These are phyloP conservation scores for Atta colombica DNA, from an alignment of 1,140 invertebrate species.

Conservation along the genomic window DNA sequence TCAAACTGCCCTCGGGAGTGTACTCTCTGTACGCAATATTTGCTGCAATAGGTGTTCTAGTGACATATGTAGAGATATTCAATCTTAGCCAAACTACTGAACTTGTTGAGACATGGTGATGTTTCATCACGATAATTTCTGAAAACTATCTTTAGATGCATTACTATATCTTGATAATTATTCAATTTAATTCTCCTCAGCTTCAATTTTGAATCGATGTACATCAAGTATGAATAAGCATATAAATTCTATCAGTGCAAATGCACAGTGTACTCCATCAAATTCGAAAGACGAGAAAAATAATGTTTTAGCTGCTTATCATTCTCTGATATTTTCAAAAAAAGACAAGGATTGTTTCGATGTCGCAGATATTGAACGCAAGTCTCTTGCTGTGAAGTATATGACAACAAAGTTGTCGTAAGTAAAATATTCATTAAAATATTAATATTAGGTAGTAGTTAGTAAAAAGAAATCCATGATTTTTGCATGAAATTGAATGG, in stretches of 20 bases:
- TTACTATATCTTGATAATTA: background rate
- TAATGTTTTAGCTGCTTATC: conserved; percentile 74
- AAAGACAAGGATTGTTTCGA: conserved; percentile 66
- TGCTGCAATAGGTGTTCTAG: too few relatives aligned
- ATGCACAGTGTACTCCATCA: background rate
- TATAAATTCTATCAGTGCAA: too few relatives aligned
- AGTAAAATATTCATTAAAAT: conserved; percentile 38
- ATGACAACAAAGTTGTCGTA: conserved; percentile 76
- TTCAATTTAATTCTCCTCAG: too few relatives aligned
- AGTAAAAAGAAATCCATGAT: too few relatives aligned
- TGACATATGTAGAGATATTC: too few relatives aligned
- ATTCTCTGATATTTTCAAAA: conserved; percentile 79
- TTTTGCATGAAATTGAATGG: too few relatives aligned
- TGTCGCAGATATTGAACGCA: conserved; percentile 75
- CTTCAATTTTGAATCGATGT: background rate
- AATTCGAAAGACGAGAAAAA: conserved; percentile 53
- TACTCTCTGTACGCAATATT: too few relatives aligned
- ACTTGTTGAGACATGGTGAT: too few relatives aligned
- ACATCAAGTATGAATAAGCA: background rate
- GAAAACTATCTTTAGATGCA: background rate
- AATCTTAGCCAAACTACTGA: too few relatives aligned
- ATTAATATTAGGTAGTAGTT: too few relatives aligned
- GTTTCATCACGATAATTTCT: background rate
- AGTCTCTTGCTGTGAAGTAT: conserved; percentile 78
- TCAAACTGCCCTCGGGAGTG: too few relatives aligned